Evolutionary conservation across 2,888 invertebrate species (phyloP).

Genomic region (Nipponacmea schrenckii): DNA sequence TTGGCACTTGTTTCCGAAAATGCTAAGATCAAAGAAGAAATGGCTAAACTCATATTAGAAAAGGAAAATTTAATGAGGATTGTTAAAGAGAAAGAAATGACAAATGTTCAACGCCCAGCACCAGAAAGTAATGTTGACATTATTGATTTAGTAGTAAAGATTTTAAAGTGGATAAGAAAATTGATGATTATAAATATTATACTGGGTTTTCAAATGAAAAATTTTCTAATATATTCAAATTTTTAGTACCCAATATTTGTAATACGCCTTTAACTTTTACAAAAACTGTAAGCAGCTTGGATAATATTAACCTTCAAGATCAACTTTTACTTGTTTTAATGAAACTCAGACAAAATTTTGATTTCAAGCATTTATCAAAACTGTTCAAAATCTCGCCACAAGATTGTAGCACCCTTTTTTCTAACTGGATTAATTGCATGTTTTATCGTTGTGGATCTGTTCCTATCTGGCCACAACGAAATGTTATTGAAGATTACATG

Average conservation of each 20-base stretch:
- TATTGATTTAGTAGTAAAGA: too few relatives aligned
- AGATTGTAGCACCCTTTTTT: neutral
- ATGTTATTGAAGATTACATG: slow-evolving; percentile 1
- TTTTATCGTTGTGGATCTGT: neutral
- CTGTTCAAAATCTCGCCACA: neutral
- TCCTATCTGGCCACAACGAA: neutral
- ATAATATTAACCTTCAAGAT: neutral
- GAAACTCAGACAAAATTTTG: neutral
- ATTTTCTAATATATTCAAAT: neutral
- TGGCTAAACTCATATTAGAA: too few relatives aligned
- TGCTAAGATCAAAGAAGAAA: too few relatives aligned
- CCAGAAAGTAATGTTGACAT: too few relatives aligned
- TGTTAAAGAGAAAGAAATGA: too few relatives aligned
- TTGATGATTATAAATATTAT: neutral
- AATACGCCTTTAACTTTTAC: neutral
- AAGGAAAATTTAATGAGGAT: too few relatives aligned
- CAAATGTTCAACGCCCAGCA: too few relatives aligned
- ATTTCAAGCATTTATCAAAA: neutral
- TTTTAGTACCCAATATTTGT: neutral
- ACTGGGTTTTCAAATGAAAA: neutral
- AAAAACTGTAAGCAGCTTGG: too few relatives aligned
- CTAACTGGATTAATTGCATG: neutral
- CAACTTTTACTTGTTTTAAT: neutral
- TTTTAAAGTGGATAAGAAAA: too few relatives aligned
- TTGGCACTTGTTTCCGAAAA: too few relatives aligned